phyloP scores from a whole-genome alignment of 2,113 vertebrate genomes.

The Ciconia boyciana region DNA sequence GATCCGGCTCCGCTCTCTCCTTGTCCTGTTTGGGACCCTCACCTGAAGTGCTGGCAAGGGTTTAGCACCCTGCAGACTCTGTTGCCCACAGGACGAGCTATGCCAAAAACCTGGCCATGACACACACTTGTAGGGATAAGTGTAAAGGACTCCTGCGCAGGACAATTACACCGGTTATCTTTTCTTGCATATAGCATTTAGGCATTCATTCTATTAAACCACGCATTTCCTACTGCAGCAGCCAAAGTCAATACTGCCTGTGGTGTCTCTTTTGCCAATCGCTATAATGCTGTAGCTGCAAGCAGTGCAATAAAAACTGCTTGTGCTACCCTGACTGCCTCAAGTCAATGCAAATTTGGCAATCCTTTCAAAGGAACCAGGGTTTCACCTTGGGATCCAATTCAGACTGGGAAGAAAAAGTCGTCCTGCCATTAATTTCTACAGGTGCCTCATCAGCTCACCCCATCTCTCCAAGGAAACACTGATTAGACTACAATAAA shows the following conservation, averaged over 20 bases:
- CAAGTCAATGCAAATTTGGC: background rate
- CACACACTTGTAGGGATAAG: background rate
- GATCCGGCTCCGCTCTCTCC: background rate
- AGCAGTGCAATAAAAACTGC: slow-evolving; percentile 10
- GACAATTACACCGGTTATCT: background rate
- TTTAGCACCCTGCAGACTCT: background rate
- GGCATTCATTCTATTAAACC: background rate
- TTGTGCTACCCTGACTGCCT: background rate
- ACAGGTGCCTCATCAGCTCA: background rate
- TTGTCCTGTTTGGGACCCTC: background rate
- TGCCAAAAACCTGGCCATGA: background rate
- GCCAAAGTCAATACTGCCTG: background rate
- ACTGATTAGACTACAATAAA: background rate
- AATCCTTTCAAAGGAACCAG: background rate
- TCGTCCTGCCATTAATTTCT: background rate
- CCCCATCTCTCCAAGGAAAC: background rate
- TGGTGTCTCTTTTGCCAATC: background rate
- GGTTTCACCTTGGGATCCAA: background rate
- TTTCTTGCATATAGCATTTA: background rate
- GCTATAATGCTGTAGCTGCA: background rate
- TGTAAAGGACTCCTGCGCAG: background rate
- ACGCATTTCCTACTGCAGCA: background rate
- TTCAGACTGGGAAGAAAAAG: background rate
- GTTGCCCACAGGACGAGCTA: accelerated
- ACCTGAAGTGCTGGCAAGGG: background rate